Evolutionary conservation across 2,113 vertebrate genomes (phyloP), one percentile per base, ranked within the genome.

Genomic region (Chloebia gouldiae): DNA sequence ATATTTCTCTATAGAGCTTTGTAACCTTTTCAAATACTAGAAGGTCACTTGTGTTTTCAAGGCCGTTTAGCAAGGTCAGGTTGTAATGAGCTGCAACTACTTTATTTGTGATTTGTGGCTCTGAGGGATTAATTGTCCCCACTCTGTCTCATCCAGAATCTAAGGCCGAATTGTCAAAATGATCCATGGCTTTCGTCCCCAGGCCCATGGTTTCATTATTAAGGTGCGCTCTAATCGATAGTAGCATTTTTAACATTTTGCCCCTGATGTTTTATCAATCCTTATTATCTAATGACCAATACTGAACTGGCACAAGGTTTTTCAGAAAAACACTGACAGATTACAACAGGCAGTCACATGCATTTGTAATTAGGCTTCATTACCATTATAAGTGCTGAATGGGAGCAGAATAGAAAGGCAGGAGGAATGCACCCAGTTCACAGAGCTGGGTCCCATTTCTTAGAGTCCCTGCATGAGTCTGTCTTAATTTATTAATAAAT

Each of bases 321-420:
- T 97, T 97, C 97, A 96, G 96, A 97, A 96, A 92, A 95, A 91
- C 89, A 76, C 93, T 97, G 98, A 97, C 97, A 96, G 97, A 97
- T 97, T 97, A 96, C 97, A 96, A 95, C 84, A 94, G 97, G 97
- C 95, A 93, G 96, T 96, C 96, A 97, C 97, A 98, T 98, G 97
- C 98, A 99, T 99, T 98, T 98, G 98, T 99, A 98, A 99, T 99
- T 98, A 98, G 98, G 97, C 97, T 98, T 98, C 98, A 98, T 98
- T 98, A 98, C 97, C 97, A 98, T 98, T 98, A 97, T 98, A 98
- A 98, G 95, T 96, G 97, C 97, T 97, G 97, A 98, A 98, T 98
- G 88, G 88, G 65, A 96, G 76, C 75, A 90, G 78, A 97, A 89
- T 88, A 82, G 82, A 95, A 95, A 96, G 61, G 72, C 83, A 94